Conservation (phyloP, 2,113 vertebrate species). For the Gulo gulo region DNA sequence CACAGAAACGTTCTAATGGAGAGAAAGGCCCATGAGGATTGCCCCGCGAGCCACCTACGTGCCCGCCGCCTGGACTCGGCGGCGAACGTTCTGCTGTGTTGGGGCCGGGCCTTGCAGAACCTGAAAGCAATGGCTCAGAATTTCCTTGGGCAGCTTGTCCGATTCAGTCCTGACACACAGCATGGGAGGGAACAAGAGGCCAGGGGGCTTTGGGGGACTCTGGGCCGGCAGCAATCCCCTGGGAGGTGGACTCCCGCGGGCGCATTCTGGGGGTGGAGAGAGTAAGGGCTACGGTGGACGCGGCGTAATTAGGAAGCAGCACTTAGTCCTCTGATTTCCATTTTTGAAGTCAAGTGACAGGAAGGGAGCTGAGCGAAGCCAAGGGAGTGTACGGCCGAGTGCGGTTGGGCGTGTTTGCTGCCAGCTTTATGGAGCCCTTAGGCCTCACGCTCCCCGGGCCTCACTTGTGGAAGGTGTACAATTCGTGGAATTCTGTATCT, state of each 20-base stretch:
- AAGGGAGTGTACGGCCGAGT: accelerated
- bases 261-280: accelerated
- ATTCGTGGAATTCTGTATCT: neutral
- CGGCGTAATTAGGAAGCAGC: neutral
- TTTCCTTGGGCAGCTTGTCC: neutral
- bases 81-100: accelerated
- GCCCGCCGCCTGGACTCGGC: accelerated
- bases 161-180: neutral
- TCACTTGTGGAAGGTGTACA: neutral
- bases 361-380: neutral
- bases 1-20: accelerated
- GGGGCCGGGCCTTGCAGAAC: neutral
- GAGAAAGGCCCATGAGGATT: accelerated
- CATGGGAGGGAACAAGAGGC: neutral
- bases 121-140: neutral
- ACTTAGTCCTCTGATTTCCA: neutral
- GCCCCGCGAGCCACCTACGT: accelerated
- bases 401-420: accelerated
- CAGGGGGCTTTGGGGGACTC: neutral
- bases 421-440: neutral
- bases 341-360: neutral
- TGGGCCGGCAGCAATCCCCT: neutral
- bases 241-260: accelerated
- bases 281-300: accelerated
- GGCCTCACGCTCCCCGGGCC: accelerated